A percentile compares a stretch with the other conserved stretches of the same genome.
Conservation (phyloP, 2,113 vertebrate genomes). For the Aptenodytes patagonicus region DNA sequence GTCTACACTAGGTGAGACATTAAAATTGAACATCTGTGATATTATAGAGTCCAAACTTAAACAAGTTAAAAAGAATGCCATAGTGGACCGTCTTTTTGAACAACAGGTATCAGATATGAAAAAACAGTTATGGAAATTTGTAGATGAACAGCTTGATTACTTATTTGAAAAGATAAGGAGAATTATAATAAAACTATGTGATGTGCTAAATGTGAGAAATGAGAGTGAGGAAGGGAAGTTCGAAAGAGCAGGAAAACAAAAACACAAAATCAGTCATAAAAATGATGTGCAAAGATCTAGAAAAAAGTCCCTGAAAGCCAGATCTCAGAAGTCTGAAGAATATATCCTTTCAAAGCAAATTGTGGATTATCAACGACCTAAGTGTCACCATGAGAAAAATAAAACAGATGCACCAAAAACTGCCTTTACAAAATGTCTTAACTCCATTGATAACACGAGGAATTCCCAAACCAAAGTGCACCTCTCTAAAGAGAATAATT, state of each 20-base stretch:
- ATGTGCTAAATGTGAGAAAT: constrained; percentile 50
- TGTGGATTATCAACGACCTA: constrained; percentile 24
- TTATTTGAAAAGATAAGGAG: constrained; percentile 84
- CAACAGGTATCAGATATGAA: constrained; percentile 90
- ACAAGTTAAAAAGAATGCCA: constrained; percentile 87
- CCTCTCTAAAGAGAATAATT: constrained; percentile 23
- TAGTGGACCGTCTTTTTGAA: constrained; percentile 92
- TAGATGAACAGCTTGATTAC: constrained; percentile 89
- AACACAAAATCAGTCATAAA: constrained; percentile 38
- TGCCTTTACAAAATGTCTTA: constrained; percentile 48
- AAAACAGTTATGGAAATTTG: constrained; percentile 93
- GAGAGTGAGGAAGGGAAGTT: constrained; percentile 56
- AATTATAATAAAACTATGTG: constrained; percentile 76
- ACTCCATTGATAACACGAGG: constrained; percentile 60
- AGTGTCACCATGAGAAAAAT: constrained; percentile 43
- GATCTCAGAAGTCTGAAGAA: constrained; percentile 57
- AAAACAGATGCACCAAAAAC: constrained; percentile 25
- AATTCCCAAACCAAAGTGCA: constrained; percentile 48
- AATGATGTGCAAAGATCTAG: constrained; percentile 17
- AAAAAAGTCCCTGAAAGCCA: constrained; percentile 52
- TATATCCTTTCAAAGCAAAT: constrained; percentile 26
- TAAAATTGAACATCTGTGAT: constrained; percentile 84
- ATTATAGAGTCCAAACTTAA: constrained; percentile 82
- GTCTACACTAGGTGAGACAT: constrained; percentile 70
- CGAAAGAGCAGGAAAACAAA: constrained; percentile 24